Conservation (phyloP, 1,140 invertebrate species). For the Formica selysi region DNA sequence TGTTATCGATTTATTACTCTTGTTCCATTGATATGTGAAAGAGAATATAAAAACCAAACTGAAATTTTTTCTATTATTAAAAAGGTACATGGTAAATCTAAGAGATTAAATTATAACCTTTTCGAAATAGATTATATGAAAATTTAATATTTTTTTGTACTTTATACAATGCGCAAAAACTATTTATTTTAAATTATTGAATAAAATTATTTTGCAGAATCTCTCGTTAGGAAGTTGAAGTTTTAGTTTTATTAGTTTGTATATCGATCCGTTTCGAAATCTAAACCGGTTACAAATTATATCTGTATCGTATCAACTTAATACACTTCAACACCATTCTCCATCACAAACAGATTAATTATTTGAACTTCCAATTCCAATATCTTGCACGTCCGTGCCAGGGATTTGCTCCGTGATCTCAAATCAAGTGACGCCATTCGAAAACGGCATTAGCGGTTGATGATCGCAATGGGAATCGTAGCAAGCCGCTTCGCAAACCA, state of each 20-base stretch:
- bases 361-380: constrained; percentile 20
- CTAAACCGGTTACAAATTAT: constrained; percentile 1
- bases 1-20: constrained; percentile 2
- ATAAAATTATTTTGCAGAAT: not conserved
- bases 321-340: not conserved
- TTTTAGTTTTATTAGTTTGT: not conserved
- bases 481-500: not conserved
- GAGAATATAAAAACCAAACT: not conserved
- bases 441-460: constrained; percentile 14
- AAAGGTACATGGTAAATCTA: not conserved
- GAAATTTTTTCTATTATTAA: not conserved
- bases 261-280: not conserved
- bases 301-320: constrained; percentile 11
- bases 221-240: not conserved
- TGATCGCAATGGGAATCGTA: constrained; percentile 24
- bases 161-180: not conserved
- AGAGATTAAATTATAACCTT: not conserved
- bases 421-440: constrained; percentile 36
- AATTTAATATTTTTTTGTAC: not conserved
- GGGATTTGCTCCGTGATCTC: constrained; percentile 15
- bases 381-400: not conserved
- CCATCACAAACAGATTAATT: constrained; percentile 50
- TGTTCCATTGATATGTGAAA: not conserved
- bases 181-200: not conserved
- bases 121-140: not conserved